Base-by-base conservation (phyloP, 2,113 vertebrate genomes). In the Chaetodon trifascialis region DNA sequence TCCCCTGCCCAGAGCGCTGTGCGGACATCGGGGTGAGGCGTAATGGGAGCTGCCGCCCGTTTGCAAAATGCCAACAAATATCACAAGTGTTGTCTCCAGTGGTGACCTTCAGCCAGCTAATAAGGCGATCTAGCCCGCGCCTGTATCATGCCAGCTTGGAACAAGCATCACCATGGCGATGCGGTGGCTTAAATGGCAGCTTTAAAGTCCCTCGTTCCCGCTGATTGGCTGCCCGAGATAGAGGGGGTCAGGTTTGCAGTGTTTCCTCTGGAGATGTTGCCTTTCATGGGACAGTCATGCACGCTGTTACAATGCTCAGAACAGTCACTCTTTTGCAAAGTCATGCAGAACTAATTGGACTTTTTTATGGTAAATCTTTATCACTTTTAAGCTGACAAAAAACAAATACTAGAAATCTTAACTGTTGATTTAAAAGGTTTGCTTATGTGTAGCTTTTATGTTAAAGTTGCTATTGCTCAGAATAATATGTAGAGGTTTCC, bases 51-150 rank as follows among this genome's bases (percentile, higher is more conserved):
- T 71, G 68, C 36, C 76, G 83, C 80, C 74, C 79, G 67, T 83
- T 88, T 80, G 70, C 73, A 77, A 87, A 93, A 93, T 93, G 92
- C 90, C 91, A 93, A 85, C 88, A 89, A 88, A 91, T 91, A 90
- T 83, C 82, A 82, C 82, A 84, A 85, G 80, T 79, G 51, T 80
- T 81, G 59, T 91, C 80, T 90, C 67, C 72, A 73, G 56, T 55
- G 16, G 62, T 91, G 90, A 90, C 87, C 89, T 89, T 91, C 77
- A 79, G 86, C 55, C n/a, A 3, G 69, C 76, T 79, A 90, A 90
- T 76, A 79, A 81, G 75, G 46, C 16, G 6, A 79, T 86, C 70
- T 62, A 68, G 56, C 46, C 49, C 6, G 46, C 52, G 40, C 60
- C 82, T 46, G 23, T 72, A 54, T 76, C 52, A 40, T 51, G 64